These are phyloP conservation scores for Hydrochoerus hydrochaeris DNA, from an alignment of 2,113 vertebrate genomes.

Conservation along the genomic window DNA sequence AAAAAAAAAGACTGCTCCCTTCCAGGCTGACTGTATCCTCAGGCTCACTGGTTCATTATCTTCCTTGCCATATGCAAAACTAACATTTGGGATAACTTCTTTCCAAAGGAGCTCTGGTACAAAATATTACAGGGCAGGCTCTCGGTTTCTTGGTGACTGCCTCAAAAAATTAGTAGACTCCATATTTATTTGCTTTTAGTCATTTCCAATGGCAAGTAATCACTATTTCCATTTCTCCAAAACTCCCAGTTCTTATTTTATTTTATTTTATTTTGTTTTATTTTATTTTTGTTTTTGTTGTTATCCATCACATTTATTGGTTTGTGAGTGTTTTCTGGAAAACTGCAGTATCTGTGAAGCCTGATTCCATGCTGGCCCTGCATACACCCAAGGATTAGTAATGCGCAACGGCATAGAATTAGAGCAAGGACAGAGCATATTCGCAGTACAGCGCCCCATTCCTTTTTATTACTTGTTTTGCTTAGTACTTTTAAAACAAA, in stretches of 20 bases:
- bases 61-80: not conserved
- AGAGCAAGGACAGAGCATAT: constrained; percentile 82
- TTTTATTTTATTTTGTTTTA: no score
- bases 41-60: not conserved
- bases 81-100: not conserved
- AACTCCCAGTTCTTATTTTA: not conserved
- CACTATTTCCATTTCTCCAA: not conserved
- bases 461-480: constrained; percentile 80
- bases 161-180: not conserved
- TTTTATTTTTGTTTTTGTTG: no score
- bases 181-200: not conserved
- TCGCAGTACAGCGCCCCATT: constrained; percentile 74
- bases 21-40: not conserved
- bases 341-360: constrained; percentile 77
- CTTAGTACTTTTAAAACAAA: constrained; percentile 76
- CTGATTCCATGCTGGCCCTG: constrained; percentile 83
- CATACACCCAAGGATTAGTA: constrained; percentile 86
- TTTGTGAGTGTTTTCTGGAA: constrained; percentile 79
- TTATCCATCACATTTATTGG: constrained; percentile 75
- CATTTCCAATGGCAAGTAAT: not conserved
- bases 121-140: not conserved
- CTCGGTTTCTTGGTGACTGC: not conserved
- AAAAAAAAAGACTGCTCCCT: not conserved
- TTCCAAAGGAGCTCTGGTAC: not conserved
- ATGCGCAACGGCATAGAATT: constrained; percentile 87